Percentiles rank a stretch among this genome's conserved stretches.
Conservation (phyloP, 2,113 vertebrate genomes). For the Fregata magnificens region DNA sequence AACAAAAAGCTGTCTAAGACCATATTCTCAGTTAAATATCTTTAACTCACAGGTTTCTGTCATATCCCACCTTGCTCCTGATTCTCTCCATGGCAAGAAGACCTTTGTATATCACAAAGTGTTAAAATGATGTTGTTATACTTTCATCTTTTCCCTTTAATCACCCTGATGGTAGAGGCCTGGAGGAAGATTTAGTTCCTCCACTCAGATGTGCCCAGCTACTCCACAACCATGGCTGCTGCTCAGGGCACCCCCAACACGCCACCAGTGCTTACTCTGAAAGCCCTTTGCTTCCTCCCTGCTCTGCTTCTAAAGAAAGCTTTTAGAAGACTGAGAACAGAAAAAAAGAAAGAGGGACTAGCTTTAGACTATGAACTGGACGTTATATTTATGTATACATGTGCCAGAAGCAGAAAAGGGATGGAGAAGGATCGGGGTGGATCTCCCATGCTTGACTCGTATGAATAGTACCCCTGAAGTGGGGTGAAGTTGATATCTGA, state of each 20-base stretch:
- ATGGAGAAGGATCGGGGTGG: not conserved
- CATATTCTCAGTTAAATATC: not conserved
- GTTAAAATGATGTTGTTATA: not conserved
- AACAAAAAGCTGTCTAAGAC: not conserved
- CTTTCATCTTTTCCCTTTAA: not conserved
- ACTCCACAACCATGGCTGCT: not conserved
- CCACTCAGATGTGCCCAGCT: not conserved
- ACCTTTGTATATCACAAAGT: not conserved
- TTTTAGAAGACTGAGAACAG: not conserved
- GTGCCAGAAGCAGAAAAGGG: not conserved
- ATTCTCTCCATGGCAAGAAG: not conserved
- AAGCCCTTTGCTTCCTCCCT: not conserved
- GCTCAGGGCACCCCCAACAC: not conserved
- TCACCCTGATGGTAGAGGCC: not conserved
- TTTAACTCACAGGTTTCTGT: not conserved
- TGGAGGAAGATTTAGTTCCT: not conserved
- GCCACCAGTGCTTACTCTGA: not conserved
- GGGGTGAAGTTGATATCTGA: not conserved
- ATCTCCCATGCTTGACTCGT: not conserved
- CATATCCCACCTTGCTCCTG: not conserved
- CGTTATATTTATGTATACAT: not conserved
- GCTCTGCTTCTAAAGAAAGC: not conserved
- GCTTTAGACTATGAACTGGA: not conserved
- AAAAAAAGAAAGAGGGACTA: not conserved
- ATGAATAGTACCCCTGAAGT: not conserved